These are phyloP conservation scores for Arrhamphus sclerolepis DNA, from an alignment of 2,797 vertebrate species.

Conservation along the genomic window DNA sequence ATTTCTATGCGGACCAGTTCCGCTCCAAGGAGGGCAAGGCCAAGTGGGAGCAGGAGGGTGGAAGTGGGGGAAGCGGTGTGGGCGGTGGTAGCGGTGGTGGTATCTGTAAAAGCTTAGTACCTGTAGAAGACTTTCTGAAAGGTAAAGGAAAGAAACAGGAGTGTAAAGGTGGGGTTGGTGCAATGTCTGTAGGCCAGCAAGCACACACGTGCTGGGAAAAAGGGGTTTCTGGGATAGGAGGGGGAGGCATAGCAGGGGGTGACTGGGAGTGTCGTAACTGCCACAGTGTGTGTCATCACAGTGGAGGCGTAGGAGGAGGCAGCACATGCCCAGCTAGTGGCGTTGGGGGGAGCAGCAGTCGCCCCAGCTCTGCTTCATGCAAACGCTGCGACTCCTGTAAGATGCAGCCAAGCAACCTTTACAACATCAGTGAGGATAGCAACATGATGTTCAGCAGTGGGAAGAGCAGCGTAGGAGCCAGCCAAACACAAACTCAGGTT, in stretches of 20 bases:
- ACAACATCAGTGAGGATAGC: conserved; percentile 98
- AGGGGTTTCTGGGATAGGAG: conserved; percentile 81
- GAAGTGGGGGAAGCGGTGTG: conserved; percentile 83
- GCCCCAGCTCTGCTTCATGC: conserved; percentile 85
- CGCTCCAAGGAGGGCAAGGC: conserved; percentile 93
- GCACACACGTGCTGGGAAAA: conserved; percentile 85
- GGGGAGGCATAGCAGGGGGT: conserved; percentile 85
- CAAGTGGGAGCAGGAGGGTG: conserved; percentile 93
- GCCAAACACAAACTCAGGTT: conserved; percentile 77
- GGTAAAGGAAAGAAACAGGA: conserved; percentile 85
- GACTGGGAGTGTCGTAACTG: conserved; percentile 98
- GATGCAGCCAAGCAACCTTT: conserved; percentile 94
- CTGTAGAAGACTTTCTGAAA: conserved; percentile 86
- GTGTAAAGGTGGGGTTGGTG: conserved; percentile 83
- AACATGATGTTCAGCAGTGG: conserved; percentile 85
- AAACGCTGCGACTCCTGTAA: conserved; percentile 97
- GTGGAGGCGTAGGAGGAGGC: conserved; percentile 69
- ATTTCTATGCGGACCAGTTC: conserved; percentile 98
- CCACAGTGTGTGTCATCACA: conserved; percentile 78
- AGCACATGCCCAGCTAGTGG: conserved; percentile 58
- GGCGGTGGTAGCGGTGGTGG: conserved; percentile 82
- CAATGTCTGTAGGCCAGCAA: conserved; percentile 78
- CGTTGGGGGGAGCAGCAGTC: conserved; percentile 76
- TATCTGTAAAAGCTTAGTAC: conserved; percentile 88
- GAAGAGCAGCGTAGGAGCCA: conserved; percentile 62